Percentiles rank a stretch among this genome's conserved stretches.
These are phyloP conservation scores for Operophtera brumata DNA, from an alignment of 2,888 invertebrate genomes.

Conservation along the genomic window DNA sequence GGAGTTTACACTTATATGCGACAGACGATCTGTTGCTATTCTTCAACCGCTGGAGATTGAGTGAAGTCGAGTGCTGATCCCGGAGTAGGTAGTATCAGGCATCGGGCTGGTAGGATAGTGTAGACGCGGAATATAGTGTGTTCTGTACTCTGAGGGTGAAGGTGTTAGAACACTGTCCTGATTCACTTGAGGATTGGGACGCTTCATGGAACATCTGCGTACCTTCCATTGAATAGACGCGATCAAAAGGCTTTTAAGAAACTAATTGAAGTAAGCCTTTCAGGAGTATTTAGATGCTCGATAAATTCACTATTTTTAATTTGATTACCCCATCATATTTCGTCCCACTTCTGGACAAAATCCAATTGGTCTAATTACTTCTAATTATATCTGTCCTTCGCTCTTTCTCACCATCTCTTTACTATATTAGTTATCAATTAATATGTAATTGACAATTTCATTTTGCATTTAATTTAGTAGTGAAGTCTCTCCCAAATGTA, in stretches of 20 bases:
- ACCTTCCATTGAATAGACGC: slow-evolving; percentile 23
- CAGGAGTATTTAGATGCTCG: slow-evolving; percentile 15
- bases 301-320: slow-evolving; percentile 17
- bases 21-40: no score
- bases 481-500: no score
- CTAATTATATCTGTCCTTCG: neutral
- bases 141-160: slow-evolving; percentile 1
- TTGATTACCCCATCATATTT: neutral
- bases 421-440: no score
- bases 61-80: no score
- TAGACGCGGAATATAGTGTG: neutral
- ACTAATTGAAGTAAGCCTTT: slow-evolving; percentile 24
- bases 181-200: slow-evolving; percentile 9
- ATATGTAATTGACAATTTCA: no score
- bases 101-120: slow-evolving; percentile 15
- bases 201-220: slow-evolving; percentile 12
- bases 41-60: no score
- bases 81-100: no score
- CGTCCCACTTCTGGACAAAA: neutral
- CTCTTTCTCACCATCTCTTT: neutral
- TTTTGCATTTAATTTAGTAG: no score
- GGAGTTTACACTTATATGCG: no score
- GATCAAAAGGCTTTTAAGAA: slow-evolving; percentile 26
- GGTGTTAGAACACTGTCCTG: slow-evolving; percentile 3
- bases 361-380: no score